Percentiles rank a stretch among this genome's conserved stretches.
Evolutionary conservation across 2,797 vertebrate genomes (phyloP).

Genomic region (Pelochelys cantorii): DNA sequence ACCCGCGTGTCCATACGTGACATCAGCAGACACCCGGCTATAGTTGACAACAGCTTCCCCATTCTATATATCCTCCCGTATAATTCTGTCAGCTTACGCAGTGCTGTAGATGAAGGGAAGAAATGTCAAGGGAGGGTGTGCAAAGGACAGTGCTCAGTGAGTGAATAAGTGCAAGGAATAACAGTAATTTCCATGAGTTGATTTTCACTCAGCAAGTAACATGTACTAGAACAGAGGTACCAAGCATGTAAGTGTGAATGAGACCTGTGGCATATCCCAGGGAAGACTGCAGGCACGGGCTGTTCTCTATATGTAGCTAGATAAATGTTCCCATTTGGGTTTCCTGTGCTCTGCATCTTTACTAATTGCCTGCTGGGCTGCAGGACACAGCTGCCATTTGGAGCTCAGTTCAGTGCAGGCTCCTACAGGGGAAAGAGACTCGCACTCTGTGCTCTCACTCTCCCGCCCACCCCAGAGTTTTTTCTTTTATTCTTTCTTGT

Average conservation of each 20-base stretch:
- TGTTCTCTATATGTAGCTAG: neutral
- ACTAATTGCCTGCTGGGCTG: neutral
- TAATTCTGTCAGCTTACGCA: neutral
- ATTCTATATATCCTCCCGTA: neutral
- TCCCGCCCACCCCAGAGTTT: neutral
- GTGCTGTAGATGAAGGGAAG: neutral
- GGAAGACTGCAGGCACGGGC: neutral
- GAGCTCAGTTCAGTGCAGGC: neutral
- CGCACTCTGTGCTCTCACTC: fast-evolving
- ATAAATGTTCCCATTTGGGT: neutral
- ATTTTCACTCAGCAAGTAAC: neutral
- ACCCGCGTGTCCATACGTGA: fast-evolving
- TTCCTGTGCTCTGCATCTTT: neutral
- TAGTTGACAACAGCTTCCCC: neutral
- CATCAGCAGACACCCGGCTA: neutral
- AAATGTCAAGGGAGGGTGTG: neutral
- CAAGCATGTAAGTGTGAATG: neutral
- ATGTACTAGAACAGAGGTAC: neutral
- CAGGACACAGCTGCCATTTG: neutral
- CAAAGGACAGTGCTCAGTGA: neutral
- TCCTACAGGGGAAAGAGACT: neutral
- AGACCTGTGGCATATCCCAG: neutral
- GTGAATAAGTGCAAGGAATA: neutral
- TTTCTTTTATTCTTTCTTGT: neutral
- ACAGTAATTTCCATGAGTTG: neutral